Evolutionary conservation across 1,140 invertebrate genomes (phyloP).

Genomic region (Ips typographus): DNA sequence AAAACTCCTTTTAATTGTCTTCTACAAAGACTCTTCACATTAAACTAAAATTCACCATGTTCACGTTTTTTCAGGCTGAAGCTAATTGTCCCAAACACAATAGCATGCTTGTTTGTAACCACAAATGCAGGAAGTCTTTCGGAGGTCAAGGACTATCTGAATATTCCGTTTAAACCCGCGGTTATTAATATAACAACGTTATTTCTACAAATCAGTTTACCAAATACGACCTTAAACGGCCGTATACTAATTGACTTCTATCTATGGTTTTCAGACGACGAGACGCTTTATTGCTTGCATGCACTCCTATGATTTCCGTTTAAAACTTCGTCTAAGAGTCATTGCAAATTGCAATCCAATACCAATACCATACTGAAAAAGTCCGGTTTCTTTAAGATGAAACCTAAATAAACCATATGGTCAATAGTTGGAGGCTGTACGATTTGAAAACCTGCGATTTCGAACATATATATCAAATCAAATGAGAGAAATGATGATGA

Average conservation of each 20-base stretch:
- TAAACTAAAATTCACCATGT: too few species aligned
- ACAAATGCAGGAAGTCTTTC: too few species aligned
- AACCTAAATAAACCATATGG: slow-evolving; percentile 24
- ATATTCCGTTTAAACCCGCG: slow-evolving; percentile 30
- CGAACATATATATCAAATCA: too few species aligned
- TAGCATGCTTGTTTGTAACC: too few species aligned
- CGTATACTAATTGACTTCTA: slow-evolving; percentile 31
- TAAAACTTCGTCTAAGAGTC: slow-evolving; percentile 25
- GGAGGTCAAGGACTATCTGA: neutral
- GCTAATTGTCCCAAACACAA: too few species aligned
- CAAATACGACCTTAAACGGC: slow-evolving; percentile 32
- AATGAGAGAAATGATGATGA: too few species aligned
- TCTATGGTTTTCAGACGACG: slow-evolving; percentile 21
- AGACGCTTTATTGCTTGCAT: slow-evolving; percentile 25
- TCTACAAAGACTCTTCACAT: too few species aligned
- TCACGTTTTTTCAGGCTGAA: too few species aligned
- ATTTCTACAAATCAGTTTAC: slow-evolving; percentile 24
- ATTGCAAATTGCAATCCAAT: neutral
- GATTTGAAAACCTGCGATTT: too few species aligned
- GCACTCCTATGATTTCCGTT: slow-evolving; percentile 27
- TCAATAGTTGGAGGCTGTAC: too few species aligned
- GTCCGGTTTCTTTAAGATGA: slow-evolving; percentile 30
- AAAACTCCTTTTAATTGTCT: too few species aligned
- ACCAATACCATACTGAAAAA: slow-evolving; percentile 10
- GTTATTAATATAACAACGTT: slow-evolving; percentile 23